A percentile compares a stretch with the other conserved stretches of the same genome.
These are phyloP conservation scores for Lepidonotus clava DNA, from an alignment of 2,888 invertebrate species.

Conservation along the genomic window DNA sequence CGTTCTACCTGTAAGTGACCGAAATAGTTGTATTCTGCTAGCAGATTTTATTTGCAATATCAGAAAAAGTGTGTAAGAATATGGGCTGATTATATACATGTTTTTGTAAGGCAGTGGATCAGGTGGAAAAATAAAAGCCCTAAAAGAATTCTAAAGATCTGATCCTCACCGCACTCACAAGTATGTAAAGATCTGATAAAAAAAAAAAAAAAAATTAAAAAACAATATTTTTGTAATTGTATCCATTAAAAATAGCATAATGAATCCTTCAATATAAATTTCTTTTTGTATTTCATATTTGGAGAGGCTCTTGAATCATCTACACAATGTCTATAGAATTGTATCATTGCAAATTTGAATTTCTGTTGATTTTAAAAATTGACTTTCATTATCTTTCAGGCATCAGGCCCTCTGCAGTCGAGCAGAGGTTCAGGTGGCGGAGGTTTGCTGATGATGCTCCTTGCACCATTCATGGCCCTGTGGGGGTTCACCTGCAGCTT, in stretches of 20 bases:
- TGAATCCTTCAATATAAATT: not conserved
- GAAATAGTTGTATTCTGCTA: too few relatives aligned
- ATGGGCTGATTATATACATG: too few relatives aligned
- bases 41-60: not conserved
- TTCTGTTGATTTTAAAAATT: too few relatives aligned
- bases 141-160: not conserved
- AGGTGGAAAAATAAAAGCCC: not conserved
- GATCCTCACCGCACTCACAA: not conserved
- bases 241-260: not conserved
- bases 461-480: constrained; percentile 84
- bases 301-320: too few relatives aligned
- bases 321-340: too few relatives aligned
- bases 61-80: too few relatives aligned
- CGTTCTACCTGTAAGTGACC: constrained; percentile 84
- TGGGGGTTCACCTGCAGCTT: constrained; percentile 83
- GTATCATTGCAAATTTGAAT: too few relatives aligned
- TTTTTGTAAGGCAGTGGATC: too few relatives aligned
- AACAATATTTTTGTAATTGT: not conserved
- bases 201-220: not conserved
- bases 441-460: constrained; percentile 82
- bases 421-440: not conserved
- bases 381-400: too few relatives aligned
- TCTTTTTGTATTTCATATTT: not conserved
- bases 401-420: too few relatives aligned
- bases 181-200: not conserved